A percentile compares a stretch with the other conserved stretches of the same genome.
Evolutionary conservation across 2,888 invertebrate genomes (phyloP).

Genomic region (Ormyrus thymus): DNA sequence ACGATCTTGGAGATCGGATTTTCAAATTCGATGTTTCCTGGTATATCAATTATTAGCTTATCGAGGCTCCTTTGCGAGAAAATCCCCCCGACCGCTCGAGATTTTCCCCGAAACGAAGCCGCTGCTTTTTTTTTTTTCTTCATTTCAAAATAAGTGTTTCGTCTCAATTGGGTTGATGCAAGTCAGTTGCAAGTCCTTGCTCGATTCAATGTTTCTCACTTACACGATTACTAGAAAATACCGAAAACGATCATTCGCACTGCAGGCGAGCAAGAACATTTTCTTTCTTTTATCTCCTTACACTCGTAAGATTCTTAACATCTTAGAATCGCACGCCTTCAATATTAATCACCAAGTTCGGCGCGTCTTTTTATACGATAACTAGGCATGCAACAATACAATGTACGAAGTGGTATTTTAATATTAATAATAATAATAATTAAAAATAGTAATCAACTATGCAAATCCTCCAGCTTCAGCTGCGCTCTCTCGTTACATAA

Average conservation of each 20-base stretch:
- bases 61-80: constrained; percentile 24
- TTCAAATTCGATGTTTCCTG: constrained; percentile 43
- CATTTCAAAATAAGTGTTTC: not conserved
- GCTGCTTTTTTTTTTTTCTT: not conserved
- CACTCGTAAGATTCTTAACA: constrained; percentile 53
- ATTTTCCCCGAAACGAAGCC: constrained; percentile 33
- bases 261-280: constrained; percentile 64
- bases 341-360: constrained; percentile 51
- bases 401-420: constrained; percentile 62
- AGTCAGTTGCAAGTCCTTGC: not conserved
- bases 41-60: constrained; percentile 1
- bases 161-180: not conserved
- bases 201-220: constrained; percentile 8
- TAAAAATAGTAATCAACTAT: constrained; percentile 69
- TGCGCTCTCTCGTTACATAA: constrained; percentile 59
- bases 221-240: constrained; percentile 59
- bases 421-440: constrained; percentile 45
- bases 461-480: constrained; percentile 54
- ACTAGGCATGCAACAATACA: constrained; percentile 74
- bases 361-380: constrained; percentile 62
- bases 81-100: constrained; percentile 38
- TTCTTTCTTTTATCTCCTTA: constrained; percentile 55
- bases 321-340: constrained; percentile 45
- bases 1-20: constrained; percentile 13
- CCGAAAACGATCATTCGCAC: constrained; percentile 66